Conservation (phyloP, 2,888 invertebrate genomes). For the Lypha dubia region DNA sequence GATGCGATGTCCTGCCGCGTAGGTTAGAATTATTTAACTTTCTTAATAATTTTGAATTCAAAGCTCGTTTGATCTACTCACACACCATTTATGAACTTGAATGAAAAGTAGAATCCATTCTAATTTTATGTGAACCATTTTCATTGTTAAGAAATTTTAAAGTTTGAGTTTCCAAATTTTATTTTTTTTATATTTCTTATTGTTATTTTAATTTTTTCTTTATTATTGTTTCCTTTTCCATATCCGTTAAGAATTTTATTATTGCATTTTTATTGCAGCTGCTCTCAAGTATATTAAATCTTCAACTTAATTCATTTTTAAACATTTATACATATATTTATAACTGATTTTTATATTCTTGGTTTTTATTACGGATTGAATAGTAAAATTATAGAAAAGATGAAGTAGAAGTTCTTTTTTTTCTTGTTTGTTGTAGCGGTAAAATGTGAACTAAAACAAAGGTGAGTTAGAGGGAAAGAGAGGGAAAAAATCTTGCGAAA, state of each 20-base stretch:
- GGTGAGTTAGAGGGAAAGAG: too few relatives aligned
- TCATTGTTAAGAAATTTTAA: background rate
- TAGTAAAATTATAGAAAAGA: constrained; percentile 14
- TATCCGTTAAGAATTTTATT: constrained; percentile 7
- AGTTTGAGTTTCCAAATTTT: background rate
- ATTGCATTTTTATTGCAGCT: constrained; percentile 24
- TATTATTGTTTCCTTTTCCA: background rate
- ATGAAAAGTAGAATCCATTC: background rate
- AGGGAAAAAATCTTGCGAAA: too few relatives aligned
- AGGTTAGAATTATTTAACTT: too few relatives aligned
- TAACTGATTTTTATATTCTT: constrained; percentile 22
- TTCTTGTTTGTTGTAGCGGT: background rate
- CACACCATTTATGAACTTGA: background rate
- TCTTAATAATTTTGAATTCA: too few relatives aligned
- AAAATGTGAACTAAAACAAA: too few relatives aligned
- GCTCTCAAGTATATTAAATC: constrained; percentile 25
- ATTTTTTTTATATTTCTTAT: background rate
- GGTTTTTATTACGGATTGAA: constrained; percentile 28
- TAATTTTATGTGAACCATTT: background rate
- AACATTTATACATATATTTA: constrained; percentile 48
- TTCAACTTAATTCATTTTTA: constrained; percentile 40
- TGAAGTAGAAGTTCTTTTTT: background rate
- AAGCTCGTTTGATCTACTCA: too few relatives aligned
- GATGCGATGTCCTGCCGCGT: too few relatives aligned
- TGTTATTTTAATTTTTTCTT: background rate